Evolutionary conservation across 2,888 invertebrate species (phyloP).

Genomic region (Limnephilus lunatus): DNA sequence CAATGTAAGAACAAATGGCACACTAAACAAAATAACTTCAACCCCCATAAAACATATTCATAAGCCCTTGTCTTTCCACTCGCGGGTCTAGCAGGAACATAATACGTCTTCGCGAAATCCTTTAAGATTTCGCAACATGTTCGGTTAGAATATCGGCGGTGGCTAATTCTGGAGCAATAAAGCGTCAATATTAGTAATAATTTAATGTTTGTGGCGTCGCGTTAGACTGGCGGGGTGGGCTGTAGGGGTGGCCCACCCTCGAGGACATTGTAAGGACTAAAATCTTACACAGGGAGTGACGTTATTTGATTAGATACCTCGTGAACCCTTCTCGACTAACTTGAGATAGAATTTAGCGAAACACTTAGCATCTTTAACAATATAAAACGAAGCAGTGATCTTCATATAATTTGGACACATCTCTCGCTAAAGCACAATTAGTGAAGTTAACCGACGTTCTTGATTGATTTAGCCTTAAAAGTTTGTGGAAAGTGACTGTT

Average conservation of each 20-base stretch:
- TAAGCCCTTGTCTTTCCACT: conserved; percentile 52
- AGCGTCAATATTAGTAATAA: conserved; percentile 62
- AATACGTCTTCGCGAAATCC: conserved; percentile 53
- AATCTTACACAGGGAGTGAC: conserved; percentile 70
- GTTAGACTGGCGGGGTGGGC: not conserved
- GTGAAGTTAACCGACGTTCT: not conserved
- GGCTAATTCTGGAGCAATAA: conserved; percentile 61
- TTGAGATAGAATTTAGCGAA: not conserved
- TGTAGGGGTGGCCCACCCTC: conserved; percentile 19
- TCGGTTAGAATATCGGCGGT: conserved; percentile 35
- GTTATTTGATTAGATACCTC: conserved; percentile 74
- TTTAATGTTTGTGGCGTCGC: conserved; percentile 57
- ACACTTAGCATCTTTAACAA: not conserved
- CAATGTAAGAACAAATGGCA: conserved; percentile 51
- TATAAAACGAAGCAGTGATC: not conserved
- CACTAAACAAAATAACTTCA: conserved; percentile 61
- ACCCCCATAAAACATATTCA: conserved; percentile 62
- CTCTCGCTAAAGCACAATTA: not conserved
- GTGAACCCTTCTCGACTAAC: conserved; percentile 71
- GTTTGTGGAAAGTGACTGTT: not conserved
- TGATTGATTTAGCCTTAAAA: not conserved
- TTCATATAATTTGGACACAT: not conserved
- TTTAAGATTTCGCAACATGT: conserved; percentile 55
- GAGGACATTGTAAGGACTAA: conserved; percentile 49
- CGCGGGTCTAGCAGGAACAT: conserved; percentile 19